A percentile compares a stretch with the other conserved stretches of the same genome.
These are phyloP conservation scores for Seriola rivoliana DNA, from an alignment of 2,113 vertebrate species.

Conservation along the genomic window DNA sequence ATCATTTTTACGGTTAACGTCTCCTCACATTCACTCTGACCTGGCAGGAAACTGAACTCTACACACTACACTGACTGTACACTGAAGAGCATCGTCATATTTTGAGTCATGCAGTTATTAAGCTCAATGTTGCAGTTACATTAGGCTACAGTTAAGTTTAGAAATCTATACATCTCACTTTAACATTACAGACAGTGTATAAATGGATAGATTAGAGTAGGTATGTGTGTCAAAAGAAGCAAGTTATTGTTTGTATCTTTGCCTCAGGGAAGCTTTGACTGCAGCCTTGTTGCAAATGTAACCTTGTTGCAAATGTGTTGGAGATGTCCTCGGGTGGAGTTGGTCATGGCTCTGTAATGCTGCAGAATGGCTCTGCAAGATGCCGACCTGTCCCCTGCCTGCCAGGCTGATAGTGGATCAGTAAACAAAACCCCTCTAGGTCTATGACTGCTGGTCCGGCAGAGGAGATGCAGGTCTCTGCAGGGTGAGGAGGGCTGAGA, in stretches of 20 bases:
- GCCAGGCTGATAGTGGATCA: conserved; percentile 20
- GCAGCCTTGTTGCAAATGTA: conserved; percentile 18
- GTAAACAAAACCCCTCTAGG: conserved; percentile 39
- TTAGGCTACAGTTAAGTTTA: too few relatives aligned
- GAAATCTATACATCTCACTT: not conserved
- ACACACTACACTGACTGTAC: too few relatives aligned
- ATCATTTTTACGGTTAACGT: not conserved
- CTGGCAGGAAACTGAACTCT: not conserved
- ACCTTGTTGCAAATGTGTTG: conserved; percentile 17
- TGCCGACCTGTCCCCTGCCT: conserved; percentile 1
- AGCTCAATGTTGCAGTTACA: not conserved
- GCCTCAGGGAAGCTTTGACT: conserved; percentile 8
- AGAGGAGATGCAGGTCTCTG: conserved; percentile 7
- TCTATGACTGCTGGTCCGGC: conserved; percentile 20
- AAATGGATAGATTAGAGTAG: not conserved
- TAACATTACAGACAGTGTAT: not conserved
- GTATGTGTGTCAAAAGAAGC: not conserved
- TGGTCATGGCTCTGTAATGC: conserved; percentile 21
- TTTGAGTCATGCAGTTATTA: not conserved
- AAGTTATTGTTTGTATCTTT: not conserved
- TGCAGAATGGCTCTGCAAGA: conserved; percentile 25
- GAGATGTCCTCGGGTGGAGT: not conserved
- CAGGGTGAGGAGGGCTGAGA: conserved; percentile 9
- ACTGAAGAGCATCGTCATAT: not conserved
- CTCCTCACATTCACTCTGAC: not conserved